phyloP scores from a whole-genome alignment of 2,888 invertebrate species.

The Syritta pipiens region DNA sequence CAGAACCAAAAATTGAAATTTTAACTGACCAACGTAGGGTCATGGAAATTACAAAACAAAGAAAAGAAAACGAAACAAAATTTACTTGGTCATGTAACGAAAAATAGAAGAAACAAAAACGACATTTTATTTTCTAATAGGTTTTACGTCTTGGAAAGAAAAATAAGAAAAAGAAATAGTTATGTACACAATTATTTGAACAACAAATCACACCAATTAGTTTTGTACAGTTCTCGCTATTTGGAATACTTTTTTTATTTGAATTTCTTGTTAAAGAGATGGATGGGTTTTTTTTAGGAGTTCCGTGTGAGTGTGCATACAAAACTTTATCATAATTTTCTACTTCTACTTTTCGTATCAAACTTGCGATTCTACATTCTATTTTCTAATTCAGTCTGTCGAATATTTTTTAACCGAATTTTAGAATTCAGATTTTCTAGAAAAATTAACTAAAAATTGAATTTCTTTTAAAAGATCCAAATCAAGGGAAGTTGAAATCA shows the following conservation, averaged over 20 bases:
- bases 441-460: no score
- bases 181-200: constrained; percentile 28
- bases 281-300: background rate
- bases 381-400: no score
- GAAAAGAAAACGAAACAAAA: background rate
- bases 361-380: no score
- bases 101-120: no score
- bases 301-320: no score
- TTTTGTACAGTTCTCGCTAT: constrained; percentile 38
- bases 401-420: no score
- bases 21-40: background rate
- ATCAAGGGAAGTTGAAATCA: no score
- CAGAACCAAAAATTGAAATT: background rate
- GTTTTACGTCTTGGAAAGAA: constrained; percentile 9
- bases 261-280: background rate
- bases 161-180: background rate
- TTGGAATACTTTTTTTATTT: constrained; percentile 9
- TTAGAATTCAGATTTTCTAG: no score
- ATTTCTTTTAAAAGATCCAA: no score
- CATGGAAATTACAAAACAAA: background rate
- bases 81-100: constrained; percentile 15
- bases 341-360: no score
- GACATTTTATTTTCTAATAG: constrained; percentile 5
- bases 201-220: constrained; percentile 5
- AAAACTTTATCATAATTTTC: no score